Evolutionary conservation across 2,888 invertebrate species (phyloP), one percentile per base, ranked within the genome.

Genomic region (Napeogenes sylphis): DNA sequence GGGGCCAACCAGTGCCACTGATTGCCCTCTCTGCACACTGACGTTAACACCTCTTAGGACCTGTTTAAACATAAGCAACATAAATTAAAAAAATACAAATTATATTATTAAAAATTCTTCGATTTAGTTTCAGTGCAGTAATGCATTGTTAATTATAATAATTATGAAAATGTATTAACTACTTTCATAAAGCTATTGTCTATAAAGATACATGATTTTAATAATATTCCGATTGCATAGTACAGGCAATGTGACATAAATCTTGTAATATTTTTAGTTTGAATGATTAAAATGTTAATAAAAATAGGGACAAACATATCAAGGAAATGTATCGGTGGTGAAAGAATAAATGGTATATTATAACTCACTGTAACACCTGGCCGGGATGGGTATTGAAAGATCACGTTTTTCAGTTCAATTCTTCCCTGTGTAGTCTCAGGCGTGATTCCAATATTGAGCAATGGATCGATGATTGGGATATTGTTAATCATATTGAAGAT

Each of bases 341-440:
- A 21, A 21, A 21, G 21, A 21, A 21, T 21, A 21, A 21, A 21
- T 21, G 21, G 21, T 21, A 35, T 35, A 35, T 35, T 35, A 4
- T 3, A 35, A 81, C 90, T 89, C 80, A 96, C 94, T 74, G 93
- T 92, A 42, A 95, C 94, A 73, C 95, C 94, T 10, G 93, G 91
- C 69, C 97, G 91, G 0, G 96, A 94, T 1, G 97, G 97, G 84
- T 97, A 98, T 60, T 93, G 91, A 81, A 97, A 98, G 45, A 92
- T 87, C 0, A 97, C 94, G 74, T 95, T 89, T 68, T 92, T 92
- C 69, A 98, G 93, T 68, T 92, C 92, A 64, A 97, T 93, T 63
- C 93, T 92, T 0, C 95, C 96, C n/a, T 92, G 84, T 12, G 94
- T 81, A 2, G 86, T 78, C 0, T 84, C 76, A 0, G 94, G 93